Evolutionary conservation across 2,888 invertebrate species (phyloP).

Genomic region (Entomobrya proxima): DNA sequence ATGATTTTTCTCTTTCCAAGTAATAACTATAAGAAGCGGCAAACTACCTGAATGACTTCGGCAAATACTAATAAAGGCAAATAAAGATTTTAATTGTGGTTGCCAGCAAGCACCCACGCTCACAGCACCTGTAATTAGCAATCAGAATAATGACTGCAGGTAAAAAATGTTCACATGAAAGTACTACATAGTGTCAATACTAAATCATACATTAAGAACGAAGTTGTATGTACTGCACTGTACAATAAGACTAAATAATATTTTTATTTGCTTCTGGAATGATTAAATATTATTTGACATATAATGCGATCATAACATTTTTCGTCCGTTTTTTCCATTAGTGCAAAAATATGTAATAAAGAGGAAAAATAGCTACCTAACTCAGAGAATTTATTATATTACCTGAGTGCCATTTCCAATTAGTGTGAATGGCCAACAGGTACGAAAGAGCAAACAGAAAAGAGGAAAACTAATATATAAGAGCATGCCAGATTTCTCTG

Average conservation of each 20-base stretch:
- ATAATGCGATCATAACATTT: not conserved
- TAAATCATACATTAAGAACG: not conserved
- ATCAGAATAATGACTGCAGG: not conserved
- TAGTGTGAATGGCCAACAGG: slow-evolving; percentile 52
- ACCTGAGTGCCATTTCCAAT: slow-evolving; percentile 31
- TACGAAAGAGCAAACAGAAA: slow-evolving; percentile 37
- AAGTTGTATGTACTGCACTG: not conserved
- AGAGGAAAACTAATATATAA: slow-evolving; percentile 19
- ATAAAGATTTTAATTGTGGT: slow-evolving; percentile 14
- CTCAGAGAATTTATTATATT: not conserved
- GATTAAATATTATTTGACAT: slow-evolving; percentile 7
- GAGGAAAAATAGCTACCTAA: slow-evolving; percentile 10
- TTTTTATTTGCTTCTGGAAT: not conserved
- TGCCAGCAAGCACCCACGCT: slow-evolving; percentile 19
- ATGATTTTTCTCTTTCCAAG: slow-evolving; percentile 16
- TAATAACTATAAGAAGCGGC: not conserved
- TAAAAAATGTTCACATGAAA: slow-evolving; percentile 5
- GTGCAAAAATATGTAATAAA: not conserved
- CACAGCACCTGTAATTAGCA: slow-evolving; percentile 28
- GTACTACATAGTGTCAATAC: not conserved
- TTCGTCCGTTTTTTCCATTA: not conserved
- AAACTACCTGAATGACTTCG: not conserved
- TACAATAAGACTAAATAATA: not conserved
- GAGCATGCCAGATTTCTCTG: slow-evolving; percentile 49
- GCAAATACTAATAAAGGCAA: slow-evolving; percentile 25